Conservation (phyloP, 1,140 invertebrate genomes). For the Eufriesea mexicana region DNA sequence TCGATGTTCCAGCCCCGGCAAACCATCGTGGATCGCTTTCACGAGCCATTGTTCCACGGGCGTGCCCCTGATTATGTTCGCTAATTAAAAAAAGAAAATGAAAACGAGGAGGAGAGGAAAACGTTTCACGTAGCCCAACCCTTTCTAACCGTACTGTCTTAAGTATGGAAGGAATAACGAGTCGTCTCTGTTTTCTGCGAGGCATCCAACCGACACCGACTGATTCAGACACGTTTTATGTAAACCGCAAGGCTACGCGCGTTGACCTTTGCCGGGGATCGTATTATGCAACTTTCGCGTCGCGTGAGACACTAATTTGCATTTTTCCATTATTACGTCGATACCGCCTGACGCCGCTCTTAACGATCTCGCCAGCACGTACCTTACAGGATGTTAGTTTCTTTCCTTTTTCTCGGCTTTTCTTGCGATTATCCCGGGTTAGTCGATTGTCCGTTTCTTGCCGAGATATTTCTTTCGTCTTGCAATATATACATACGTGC, state of each 20-base stretch:
- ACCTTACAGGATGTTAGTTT: not conserved
- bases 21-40: conserved; percentile 43
- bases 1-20: conserved; percentile 42
- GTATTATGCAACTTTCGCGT: conserved; percentile 36
- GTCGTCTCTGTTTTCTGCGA: conserved; percentile 8
- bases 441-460: not conserved
- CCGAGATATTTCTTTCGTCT: not conserved
- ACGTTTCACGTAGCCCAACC: not conserved
- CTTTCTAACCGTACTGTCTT: conserved; percentile 9
- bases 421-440: not conserved
- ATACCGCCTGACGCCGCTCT: conserved; percentile 1
- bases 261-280: conserved; percentile 13
- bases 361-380: not conserved
- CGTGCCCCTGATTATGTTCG: conserved; percentile 43
- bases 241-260: conserved; percentile 46
- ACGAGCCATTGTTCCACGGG: conserved; percentile 59
- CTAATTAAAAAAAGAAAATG: conserved; percentile 56
- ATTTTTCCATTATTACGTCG: conserved; percentile 19
- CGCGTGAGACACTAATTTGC: conserved; percentile 22
- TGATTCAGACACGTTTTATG: conserved; percentile 26
- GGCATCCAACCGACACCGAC: not conserved
- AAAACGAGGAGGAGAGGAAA: not conserved
- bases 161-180: conserved; percentile 47
- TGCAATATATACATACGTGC: not conserved
- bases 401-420: not conserved